Evolutionary conservation across 2,113 vertebrate species (phyloP), one percentile per base, ranked within the genome.

Genomic region (Cochlearius cochlearius): DNA sequence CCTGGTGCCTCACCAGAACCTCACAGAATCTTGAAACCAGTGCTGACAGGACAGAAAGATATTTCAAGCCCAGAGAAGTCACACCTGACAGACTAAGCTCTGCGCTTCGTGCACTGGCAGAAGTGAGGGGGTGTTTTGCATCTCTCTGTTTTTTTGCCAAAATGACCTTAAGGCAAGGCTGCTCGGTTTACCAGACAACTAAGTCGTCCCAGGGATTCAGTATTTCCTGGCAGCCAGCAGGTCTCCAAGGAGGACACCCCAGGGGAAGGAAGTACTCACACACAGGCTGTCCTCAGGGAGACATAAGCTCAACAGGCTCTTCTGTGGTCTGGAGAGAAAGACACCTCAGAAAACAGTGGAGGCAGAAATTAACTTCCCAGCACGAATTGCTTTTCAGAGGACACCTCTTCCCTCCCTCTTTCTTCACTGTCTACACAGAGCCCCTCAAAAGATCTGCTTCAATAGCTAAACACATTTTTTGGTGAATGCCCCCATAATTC

Each of bases 281-380:
- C 14, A 36, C 6, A n/a, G 34, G 15, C 30, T 76, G 10, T 49
- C 38, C 45, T 80, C 25, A 62, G 7, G 9, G 43, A 95, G 53
- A 73, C 0, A 0, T 12, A 80, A 36, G 19, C 34, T 73, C 50
- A 88, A 56, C 3, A 30, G 39, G 20, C 9, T 67, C 39, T 43
- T 76, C 34, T 34, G 49, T 19, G 27, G 23, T 52, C 34, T 56
- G 30, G 53, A 72, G 45, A 69, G 14, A 87, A 87, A 56, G 43
- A 49, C 1, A 8, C 12, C 53, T 68, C 34, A 55, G 17, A 53
- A 75, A 88, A 15, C 21, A 53, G 14, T 1, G 0, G 0, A 80
- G 66, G 49, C 23, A 86, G 39, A 83, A 92, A 80, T 2, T 18
- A 49, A 39, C 45, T 36, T 83, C 30, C 11, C 45, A 78, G 26